Evolutionary conservation across 2,113 vertebrate genomes (phyloP), one percentile per base, ranked within the genome.

Genomic region (Gadus chalcogrammus): DNA sequence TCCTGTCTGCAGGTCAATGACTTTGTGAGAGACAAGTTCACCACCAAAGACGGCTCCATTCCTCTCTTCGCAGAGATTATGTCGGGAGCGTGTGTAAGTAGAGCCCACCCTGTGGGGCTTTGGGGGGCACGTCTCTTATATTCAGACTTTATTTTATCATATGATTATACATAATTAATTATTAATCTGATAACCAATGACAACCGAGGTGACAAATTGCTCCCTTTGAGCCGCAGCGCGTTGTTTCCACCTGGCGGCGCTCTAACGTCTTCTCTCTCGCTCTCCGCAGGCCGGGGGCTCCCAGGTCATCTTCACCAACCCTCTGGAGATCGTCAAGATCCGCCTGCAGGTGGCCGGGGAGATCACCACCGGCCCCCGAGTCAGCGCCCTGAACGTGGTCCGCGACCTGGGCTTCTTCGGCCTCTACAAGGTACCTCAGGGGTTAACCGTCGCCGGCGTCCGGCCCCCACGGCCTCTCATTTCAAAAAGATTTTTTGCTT

Each of bases 241-340:
- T 35, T 35, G 2, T 35, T 35, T 35, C 31, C 31, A 5, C 31
- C 31, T 35, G 31, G 31, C 31, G 4, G 31, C 31, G 2, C 31
- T 35, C 4, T 4, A 7, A 35, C 31, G 5, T 5, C 4, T 12
- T 4, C 22, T 1, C 0, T 48, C 15, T 24, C 11, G 61, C 20
- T 63, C 31, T 12, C 8, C 88, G 56, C 83, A 99, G 97, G 97
- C 97, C 60, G 97, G 97, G 83, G 96, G 91, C 60, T 99, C 97
- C 80, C 97, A 99, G 87, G 97, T 99, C 64, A 96, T 99, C 78
- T 99, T 99, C 82, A 99, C 97, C 77, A 99, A 99, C 83, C 97
- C 97, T 22, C 84, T 99, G 89, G 97, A 99, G 93, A 99, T 99
- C 13, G 97, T 99, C 59, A 99, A 99, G 92, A 99, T 99, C 78